phyloP scores from a whole-genome alignment of 2,797 vertebrate species.

The Epinephelus awoara region DNA sequence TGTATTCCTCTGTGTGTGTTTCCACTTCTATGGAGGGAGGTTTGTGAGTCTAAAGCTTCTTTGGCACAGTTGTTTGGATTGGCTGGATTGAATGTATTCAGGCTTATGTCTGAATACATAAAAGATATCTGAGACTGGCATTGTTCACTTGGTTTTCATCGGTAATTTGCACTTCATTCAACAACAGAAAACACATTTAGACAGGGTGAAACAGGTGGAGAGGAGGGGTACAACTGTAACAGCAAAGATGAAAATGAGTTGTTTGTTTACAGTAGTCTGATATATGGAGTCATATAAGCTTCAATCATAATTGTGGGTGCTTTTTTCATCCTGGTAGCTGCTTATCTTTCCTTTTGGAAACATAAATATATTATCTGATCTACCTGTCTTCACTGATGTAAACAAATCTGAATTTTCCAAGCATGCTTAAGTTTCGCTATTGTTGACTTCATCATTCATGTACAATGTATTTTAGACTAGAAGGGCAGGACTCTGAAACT shows the following conservation, averaged over 20 bases:
- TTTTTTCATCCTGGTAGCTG: background rate
- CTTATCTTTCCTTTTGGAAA: conserved; percentile 1
- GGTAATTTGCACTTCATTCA: background rate
- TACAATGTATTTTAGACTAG: background rate
- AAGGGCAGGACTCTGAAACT: background rate
- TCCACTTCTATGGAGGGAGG: background rate
- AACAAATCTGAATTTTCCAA: background rate
- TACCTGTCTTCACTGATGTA: background rate
- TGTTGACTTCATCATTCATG: conserved; percentile 6
- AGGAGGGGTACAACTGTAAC: background rate
- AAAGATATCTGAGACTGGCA: background rate
- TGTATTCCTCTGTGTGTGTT: background rate
- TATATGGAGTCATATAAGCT: conserved; percentile 3
- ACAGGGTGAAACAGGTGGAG: background rate
- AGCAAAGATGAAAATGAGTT: background rate
- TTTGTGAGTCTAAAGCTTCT: background rate
- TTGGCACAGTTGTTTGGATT: background rate
- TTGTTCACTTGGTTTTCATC: background rate
- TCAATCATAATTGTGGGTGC: background rate
- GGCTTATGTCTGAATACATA: background rate
- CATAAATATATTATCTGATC: background rate
- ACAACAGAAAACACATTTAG: background rate
- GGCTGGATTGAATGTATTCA: background rate
- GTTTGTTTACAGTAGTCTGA: conserved; percentile 1
- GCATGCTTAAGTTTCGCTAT: background rate